Base-by-base conservation (phyloP, 1,140 invertebrate species). In the Coelopa frigida region DNA sequence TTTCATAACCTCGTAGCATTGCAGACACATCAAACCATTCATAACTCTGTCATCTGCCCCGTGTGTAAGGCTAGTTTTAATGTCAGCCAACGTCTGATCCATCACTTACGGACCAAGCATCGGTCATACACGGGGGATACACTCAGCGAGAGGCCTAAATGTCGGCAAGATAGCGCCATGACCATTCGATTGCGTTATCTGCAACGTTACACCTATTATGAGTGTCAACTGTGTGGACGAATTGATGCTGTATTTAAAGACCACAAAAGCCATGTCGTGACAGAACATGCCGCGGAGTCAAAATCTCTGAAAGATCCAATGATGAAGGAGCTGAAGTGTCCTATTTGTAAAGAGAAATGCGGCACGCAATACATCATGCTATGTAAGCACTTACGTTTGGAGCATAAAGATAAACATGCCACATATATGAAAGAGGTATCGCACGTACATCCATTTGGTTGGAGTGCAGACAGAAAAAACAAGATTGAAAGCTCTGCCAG, bases 61-160 rank as follows among this genome's bases (percentile, higher is more conserved):
- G 29, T 29, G 14, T 50, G 48, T 42, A 20, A 50, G n/a, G 5
- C 18, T n/a, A 32, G 33, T 14, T 50, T 41, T 22, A 3, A 20
- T 17, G 15, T 27, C 29, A 32, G 22, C 8, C 21, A 41, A 12
- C 36, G 38, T 17, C 29, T 50, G 14, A 36, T 50, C 14, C 38
- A 50, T 22, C 48, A 50, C n/a, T 36, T 50, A 44, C 48, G 48
- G 26, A 29, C 31, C n/a, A 50, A 50, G 33, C 48, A 50, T 45
- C 43, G 48, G 5, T 23, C 17, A 17, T 50, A 50, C 18, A 35
- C 40, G 35, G 48, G 48, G 8, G 21, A 40, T n/a, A 32, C 22
- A 11, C 29, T 50, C 3, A 26, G 17, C 1, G 48, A 50, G 23
- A 39, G 38, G 14, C 37, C 48, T 4, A 43, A 44, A 12, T 23